Evolutionary conservation across 1,140 invertebrate genomes (phyloP).

Genomic region (Heliconius himera): DNA sequence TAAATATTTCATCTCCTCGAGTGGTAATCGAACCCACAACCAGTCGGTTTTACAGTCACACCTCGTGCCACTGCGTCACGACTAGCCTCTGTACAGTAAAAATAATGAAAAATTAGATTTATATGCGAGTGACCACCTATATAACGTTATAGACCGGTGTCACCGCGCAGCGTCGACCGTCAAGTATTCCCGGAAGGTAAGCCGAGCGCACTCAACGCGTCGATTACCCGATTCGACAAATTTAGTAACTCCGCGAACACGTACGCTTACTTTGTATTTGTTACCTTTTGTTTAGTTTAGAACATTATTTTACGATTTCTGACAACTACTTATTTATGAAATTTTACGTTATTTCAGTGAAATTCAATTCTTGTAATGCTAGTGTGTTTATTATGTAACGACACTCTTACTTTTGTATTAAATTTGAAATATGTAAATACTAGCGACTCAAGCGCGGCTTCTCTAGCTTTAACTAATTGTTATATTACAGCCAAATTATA

Average conservation of each 20-base stretch:
- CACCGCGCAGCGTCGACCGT: neutral
- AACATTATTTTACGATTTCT: conserved; percentile 5
- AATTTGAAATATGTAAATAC: neutral
- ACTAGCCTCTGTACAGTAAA: too few species aligned
- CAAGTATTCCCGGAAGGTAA: conserved; percentile 23
- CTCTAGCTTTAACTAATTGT: too few species aligned
- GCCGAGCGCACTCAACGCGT: conserved; percentile 12
- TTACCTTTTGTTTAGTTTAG: neutral
- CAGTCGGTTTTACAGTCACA: too few species aligned
- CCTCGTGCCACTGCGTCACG: too few species aligned
- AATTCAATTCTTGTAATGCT: neutral
- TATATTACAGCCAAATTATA: too few species aligned
- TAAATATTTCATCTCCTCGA: too few species aligned
- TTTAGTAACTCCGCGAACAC: conserved; percentile 22
- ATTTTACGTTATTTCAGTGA: neutral
- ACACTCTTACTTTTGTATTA: neutral
- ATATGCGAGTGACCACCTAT: neutral
- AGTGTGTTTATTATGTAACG: neutral
- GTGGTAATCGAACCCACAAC: too few species aligned
- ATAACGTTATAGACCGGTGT: neutral
- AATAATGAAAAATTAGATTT: too few species aligned
- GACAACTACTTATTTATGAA: neutral
- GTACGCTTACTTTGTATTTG: conserved; percentile 17
- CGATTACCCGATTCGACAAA: conserved; percentile 19
- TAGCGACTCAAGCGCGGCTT: too few species aligned